A percentile compares a stretch with the other conserved stretches of the same genome.
Conservation (phyloP, 2,888 invertebrate genomes). For the Machimus atricapillus region DNA sequence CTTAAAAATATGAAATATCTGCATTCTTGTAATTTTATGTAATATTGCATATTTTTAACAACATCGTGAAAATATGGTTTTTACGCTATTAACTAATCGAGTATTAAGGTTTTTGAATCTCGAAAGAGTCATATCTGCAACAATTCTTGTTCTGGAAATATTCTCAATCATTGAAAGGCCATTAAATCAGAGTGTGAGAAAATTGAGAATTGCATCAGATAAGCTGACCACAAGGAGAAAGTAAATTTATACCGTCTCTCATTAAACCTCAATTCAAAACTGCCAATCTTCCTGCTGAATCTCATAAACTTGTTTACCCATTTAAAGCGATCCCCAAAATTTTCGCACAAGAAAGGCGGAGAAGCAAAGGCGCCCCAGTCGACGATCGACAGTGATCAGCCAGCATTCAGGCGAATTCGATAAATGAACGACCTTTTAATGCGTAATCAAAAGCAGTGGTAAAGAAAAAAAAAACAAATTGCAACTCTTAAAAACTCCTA, state of each 20-base stretch:
- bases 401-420: neutral
- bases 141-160: neutral
- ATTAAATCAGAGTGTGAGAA: neutral
- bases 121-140: neutral
- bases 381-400: neutral
- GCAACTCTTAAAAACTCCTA: conserved; percentile 1
- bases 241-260: neutral
- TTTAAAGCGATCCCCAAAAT: neutral
- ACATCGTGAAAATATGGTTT: neutral
- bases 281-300: neutral
- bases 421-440: neutral
- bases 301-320: neutral
- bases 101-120: neutral
- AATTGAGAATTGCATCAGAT: neutral
- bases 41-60: neutral
- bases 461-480: neutral
- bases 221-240: neutral
- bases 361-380: neutral
- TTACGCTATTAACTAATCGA: neutral
- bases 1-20: too few species aligned
- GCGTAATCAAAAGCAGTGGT: neutral
- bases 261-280: neutral
- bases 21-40: too few species aligned
- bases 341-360: neutral
- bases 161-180: neutral